Conservation (phyloP, 2,113 vertebrate genomes). For the Heterocephalus glaber region DNA sequence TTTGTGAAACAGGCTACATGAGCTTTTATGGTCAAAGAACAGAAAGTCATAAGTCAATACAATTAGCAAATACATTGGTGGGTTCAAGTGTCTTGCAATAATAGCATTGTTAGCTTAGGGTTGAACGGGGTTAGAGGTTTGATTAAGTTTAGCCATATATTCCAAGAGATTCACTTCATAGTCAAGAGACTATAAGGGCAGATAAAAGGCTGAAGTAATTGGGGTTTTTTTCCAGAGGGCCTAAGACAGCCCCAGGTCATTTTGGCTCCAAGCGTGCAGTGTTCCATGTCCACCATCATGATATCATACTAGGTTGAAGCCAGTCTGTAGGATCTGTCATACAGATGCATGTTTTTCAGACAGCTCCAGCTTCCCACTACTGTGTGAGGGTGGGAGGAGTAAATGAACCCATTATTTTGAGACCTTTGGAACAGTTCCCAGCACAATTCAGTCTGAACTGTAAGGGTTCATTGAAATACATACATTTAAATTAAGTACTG, state of each 20-base stretch:
- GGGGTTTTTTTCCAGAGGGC: not conserved
- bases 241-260: not conserved
- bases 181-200: not conserved
- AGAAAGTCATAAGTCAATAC: not conserved
- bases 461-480: not conserved
- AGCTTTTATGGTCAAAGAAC: not conserved
- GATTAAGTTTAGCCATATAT: not conserved
- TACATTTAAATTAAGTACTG: not conserved
- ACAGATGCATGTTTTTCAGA: not conserved
- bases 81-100: not conserved
- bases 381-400: not conserved
- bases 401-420: not conserved
- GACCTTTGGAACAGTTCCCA: not conserved
- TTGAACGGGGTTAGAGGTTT: too few relatives aligned
- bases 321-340: not conserved
- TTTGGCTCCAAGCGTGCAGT: not conserved
- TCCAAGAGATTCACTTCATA: not conserved
- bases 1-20: not conserved
- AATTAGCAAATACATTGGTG: not conserved
- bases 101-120: not conserved
- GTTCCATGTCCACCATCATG: not conserved
- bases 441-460: not conserved
- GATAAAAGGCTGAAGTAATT: not conserved
- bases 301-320: not conserved
- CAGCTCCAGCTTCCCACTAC: not conserved